Conservation (phyloP, 2,113 vertebrate species). For the Rattus rattus region DNA sequence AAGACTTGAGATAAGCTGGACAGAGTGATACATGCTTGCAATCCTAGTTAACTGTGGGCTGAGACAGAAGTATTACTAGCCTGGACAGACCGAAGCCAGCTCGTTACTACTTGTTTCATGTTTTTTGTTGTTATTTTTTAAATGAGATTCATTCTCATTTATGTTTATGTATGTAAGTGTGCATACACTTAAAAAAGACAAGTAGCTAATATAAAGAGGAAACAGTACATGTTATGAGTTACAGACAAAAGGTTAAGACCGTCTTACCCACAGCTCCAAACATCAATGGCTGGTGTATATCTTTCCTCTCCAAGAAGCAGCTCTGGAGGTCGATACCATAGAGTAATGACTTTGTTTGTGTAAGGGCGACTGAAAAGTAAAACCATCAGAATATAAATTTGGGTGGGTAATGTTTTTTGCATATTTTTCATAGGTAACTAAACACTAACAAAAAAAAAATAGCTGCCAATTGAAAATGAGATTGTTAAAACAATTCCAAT, state of each 20-base stretch:
- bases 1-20: slow-evolving; percentile 9
- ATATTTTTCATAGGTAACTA: background rate
- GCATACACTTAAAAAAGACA: background rate
- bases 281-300: slow-evolving; percentile 98
- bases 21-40: too few relatives aligned
- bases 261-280: slow-evolving; percentile 99
- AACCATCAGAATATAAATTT: slow-evolving; percentile 16
- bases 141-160: background rate
- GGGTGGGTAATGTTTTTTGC: background rate
- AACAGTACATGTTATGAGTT: slow-evolving; percentile 51
- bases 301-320: slow-evolving; percentile 97
- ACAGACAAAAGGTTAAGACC: slow-evolving; percentile 43
- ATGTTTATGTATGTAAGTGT: background rate
- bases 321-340: slow-evolving; percentile 99
- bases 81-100: background rate
- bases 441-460: slow-evolving; percentile 53
- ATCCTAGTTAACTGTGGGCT: background rate
- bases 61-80: background rate
- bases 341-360: slow-evolving; percentile 99
- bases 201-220: slow-evolving; percentile 1
- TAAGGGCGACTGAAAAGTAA: slow-evolving; percentile 94
- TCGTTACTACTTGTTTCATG: background rate
- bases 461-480: slow-evolving; percentile 13
- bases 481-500: slow-evolving; percentile 44
- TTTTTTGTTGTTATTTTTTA: background rate